Evolutionary conservation across 2,888 invertebrate species (phyloP).

Genomic region (Ceraclea dissimilis): DNA sequence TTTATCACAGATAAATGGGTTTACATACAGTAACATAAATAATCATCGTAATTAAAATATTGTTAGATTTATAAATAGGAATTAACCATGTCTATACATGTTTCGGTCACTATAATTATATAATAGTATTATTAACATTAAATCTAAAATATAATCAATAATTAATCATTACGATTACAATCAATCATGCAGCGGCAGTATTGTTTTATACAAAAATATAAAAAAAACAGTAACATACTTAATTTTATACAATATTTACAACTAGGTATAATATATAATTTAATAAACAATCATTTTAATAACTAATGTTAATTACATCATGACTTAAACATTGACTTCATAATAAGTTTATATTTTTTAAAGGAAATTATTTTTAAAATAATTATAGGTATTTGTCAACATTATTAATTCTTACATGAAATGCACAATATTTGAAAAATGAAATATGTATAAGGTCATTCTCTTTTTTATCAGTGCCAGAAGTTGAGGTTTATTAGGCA

Average conservation of each 20-base stretch:
- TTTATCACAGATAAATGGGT: slow-evolving; percentile 25
- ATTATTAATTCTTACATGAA: too few relatives aligned
- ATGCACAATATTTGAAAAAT: too few relatives aligned
- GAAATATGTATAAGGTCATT: too few relatives aligned
- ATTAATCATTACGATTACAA: neutral
- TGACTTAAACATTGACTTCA: neutral
- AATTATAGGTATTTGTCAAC: neutral
- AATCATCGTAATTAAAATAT: neutral
- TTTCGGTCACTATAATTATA: neutral
- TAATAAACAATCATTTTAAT: neutral
- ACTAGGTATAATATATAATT: neutral
- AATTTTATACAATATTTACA: neutral
- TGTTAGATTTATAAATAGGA: neutral
- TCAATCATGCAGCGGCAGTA: too few relatives aligned
- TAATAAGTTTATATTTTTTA: neutral
- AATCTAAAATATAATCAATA: neutral
- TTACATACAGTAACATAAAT: neutral
- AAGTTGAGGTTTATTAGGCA: too few relatives aligned
- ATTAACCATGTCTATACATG: neutral
- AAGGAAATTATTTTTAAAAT: neutral
- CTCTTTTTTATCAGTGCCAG: too few relatives aligned
- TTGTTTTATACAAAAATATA: neutral
- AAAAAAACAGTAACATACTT: neutral
- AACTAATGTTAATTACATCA: neutral
- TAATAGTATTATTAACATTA: neutral